A percentile compares a stretch with the other conserved stretches of the same genome.
Conservation (phyloP, 1,140 invertebrate species). For the Belonocnema kinseyi region DNA sequence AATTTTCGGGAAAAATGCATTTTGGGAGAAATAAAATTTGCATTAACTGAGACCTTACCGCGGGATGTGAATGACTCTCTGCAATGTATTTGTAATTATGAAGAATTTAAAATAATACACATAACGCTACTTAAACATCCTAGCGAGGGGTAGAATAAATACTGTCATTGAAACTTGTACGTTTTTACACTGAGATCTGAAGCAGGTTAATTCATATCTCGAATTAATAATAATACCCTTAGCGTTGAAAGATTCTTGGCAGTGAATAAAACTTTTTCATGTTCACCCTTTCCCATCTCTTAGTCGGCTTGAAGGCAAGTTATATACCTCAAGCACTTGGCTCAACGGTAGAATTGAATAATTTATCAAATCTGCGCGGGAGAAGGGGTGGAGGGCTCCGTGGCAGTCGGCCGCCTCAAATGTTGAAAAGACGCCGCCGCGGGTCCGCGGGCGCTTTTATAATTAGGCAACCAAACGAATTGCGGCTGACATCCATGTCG, state of each 20-base stretch:
- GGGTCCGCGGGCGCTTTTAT: constrained; percentile 62
- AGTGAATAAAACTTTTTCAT: background rate
- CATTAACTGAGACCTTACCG: too few relatives aligned
- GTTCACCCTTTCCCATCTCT: background rate
- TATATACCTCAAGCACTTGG: constrained; percentile 41
- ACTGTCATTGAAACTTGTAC: too few relatives aligned
- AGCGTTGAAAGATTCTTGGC: constrained; percentile 34
- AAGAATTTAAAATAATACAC: too few relatives aligned
- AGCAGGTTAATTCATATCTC: constrained; percentile 50
- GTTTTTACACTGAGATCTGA: constrained; percentile 3
- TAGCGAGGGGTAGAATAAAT: background rate
- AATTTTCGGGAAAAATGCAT: too few relatives aligned
- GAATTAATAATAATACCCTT: constrained; percentile 7
- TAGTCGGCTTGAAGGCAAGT: background rate
- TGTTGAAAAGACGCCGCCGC: constrained; percentile 35
- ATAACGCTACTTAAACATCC: background rate
- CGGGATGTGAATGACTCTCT: too few relatives aligned
- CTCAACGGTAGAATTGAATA: constrained; percentile 38
- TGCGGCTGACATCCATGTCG: constrained; percentile 69
- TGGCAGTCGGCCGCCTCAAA: background rate
- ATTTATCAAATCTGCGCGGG: constrained; percentile 17
- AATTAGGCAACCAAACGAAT: constrained; percentile 73
- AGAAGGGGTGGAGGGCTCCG: background rate
- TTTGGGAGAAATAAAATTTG: too few relatives aligned
- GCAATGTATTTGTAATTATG: too few relatives aligned